phyloP scores from a whole-genome alignment of 1,140 invertebrate genomes.

The Drosophila arizonae region DNA sequence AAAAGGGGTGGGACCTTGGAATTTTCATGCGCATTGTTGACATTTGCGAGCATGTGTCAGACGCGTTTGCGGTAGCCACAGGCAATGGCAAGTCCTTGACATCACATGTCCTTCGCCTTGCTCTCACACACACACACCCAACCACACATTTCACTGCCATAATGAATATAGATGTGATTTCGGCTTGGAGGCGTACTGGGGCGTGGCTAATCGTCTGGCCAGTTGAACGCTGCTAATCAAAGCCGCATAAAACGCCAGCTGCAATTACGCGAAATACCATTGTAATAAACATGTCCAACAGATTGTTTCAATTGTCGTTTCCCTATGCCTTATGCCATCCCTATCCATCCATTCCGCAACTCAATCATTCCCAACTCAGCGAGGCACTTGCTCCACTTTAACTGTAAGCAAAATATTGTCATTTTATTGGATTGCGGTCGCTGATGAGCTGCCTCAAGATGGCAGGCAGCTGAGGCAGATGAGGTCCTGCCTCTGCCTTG shows the following conservation, averaged over 20 bases:
- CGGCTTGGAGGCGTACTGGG: slow-evolving; percentile 48
- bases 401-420: slow-evolving; percentile 52
- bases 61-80: slow-evolving; percentile 28
- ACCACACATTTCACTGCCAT: slow-evolving; percentile 49
- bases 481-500: slow-evolving; percentile 44
- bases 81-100: slow-evolving; percentile 45
- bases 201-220: slow-evolving; percentile 79
- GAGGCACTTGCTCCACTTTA: slow-evolving; percentile 6
- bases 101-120: slow-evolving; percentile 35
- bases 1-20: slow-evolving; percentile 59
- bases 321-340: slow-evolving; percentile 1
- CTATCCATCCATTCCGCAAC: slow-evolving; percentile 15
- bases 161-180: slow-evolving; percentile 82
- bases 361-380: slow-evolving; percentile 53
- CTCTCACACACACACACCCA: slow-evolving; percentile 18
- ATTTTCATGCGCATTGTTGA: slow-evolving; percentile 82
- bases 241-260: slow-evolving; percentile 60
- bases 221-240: slow-evolving; percentile 77
- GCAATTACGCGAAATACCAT: slow-evolving; percentile 73
- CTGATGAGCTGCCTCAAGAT: slow-evolving; percentile 28
- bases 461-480: slow-evolving; percentile 33
- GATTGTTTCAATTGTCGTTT: slow-evolving; percentile 67
- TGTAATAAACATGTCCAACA: slow-evolving; percentile 81
- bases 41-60: slow-evolving; percentile 77
- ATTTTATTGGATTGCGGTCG: slow-evolving; percentile 48